phyloP scores from a whole-genome alignment of 30 jellyfish, hydroid and myxozoan species.

The Aurelia aurita complex sp. Pacific region DNA sequence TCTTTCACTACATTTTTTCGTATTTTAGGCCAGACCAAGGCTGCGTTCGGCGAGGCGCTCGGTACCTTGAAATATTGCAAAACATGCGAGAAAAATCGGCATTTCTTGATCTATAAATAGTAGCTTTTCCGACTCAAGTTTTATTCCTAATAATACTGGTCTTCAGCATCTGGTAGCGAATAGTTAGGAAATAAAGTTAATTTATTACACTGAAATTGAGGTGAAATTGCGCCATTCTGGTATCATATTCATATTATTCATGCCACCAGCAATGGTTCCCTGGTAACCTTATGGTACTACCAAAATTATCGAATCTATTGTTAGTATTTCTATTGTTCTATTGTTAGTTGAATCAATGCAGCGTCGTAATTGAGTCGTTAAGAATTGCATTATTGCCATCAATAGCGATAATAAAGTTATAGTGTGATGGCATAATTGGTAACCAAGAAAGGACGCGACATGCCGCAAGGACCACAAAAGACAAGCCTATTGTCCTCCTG shows the following conservation, averaged over 20 bases:
- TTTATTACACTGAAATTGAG: neutral
- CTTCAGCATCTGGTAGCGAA: too few relatives aligned
- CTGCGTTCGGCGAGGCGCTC: too few relatives aligned
- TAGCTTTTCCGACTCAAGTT: too few relatives aligned
- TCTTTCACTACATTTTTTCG: too few relatives aligned
- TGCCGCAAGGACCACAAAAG: conserved; percentile 10
- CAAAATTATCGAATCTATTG: neutral
- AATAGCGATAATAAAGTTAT: conserved; percentile 20
- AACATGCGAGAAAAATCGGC: too few relatives aligned
- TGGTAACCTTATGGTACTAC: neutral
- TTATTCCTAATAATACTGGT: too few relatives aligned
- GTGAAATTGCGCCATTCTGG: too few relatives aligned
- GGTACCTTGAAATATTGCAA: too few relatives aligned
- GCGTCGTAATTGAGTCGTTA: neutral
- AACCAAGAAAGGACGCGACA: conserved; percentile 60
- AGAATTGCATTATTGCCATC: conserved; percentile 27
- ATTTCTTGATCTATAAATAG: too few relatives aligned
- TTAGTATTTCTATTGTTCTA: neutral
- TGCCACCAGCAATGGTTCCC: conserved; percentile 1
- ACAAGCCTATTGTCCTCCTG: neutral
- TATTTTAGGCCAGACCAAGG: too few relatives aligned
- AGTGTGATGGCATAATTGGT: neutral
- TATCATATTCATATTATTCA: neutral
- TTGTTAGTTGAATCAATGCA: neutral
- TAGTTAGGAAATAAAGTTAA: neutral